Evolutionary conservation across 1,140 invertebrate genomes (phyloP).

Genomic region (Ptiloglossa arizonensis): DNA sequence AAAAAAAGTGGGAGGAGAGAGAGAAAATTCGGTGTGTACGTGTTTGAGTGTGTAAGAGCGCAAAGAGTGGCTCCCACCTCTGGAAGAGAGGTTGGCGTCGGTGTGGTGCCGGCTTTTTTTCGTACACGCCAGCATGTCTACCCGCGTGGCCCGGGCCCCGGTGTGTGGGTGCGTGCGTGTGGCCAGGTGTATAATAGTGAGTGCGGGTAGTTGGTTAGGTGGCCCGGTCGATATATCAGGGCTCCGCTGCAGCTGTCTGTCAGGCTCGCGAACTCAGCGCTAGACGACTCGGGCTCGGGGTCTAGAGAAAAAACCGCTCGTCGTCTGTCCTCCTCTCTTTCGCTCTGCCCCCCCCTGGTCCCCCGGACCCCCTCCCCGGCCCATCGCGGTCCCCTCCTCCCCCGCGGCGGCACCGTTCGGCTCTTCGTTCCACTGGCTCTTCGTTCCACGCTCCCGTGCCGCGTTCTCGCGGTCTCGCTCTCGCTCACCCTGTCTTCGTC

Average conservation of each 20-base stretch:
- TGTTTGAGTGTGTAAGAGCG: conserved; percentile 42
- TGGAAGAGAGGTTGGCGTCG: conserved; percentile 51
- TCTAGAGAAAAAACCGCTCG: conserved; percentile 73
- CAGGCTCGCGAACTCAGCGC: conserved; percentile 77
- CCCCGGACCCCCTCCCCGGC: conserved; percentile 33
- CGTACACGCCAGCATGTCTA: conserved; percentile 65
- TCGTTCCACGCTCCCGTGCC: background rate
- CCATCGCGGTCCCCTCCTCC: conserved; percentile 18
- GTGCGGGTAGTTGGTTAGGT: conserved; percentile 71
- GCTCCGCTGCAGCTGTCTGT: conserved; percentile 80
- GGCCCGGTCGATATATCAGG: conserved; percentile 80
- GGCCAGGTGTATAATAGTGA: conserved; percentile 71
- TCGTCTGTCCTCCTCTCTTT: conserved; percentile 54
- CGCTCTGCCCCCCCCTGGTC: conserved; percentile 23
- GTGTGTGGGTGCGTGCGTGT: conserved; percentile 47
- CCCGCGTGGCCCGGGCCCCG: conserved; percentile 44
- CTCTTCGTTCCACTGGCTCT: conserved; percentile 1
- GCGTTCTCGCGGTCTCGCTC: background rate
- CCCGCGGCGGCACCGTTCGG: background rate
- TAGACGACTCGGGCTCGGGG: conserved; percentile 74
- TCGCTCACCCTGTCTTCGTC: background rate
- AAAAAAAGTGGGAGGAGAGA: conserved; percentile 16
- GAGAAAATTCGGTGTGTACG: conserved; percentile 47
- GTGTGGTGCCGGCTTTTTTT: conserved; percentile 66
- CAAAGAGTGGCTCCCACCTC: conserved; percentile 57